A percentile compares a stretch with the other conserved stretches of the same genome.
phyloP scores from a whole-genome alignment of 2,797 vertebrate species.

The Chiroxiphia lanceolata region DNA sequence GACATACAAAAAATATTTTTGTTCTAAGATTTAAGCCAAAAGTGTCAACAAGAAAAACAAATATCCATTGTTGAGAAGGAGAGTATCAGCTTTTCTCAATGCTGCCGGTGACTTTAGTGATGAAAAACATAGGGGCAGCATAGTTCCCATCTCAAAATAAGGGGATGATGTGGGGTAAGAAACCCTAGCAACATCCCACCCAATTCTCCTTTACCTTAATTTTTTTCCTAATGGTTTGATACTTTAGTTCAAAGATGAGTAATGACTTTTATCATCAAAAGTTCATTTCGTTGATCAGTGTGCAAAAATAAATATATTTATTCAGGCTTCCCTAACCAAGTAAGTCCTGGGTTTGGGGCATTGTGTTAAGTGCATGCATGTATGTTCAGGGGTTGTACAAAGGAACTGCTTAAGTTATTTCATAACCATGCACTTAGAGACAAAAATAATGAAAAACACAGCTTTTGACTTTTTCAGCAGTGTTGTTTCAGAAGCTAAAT shows the following conservation, averaged over 20 bases:
- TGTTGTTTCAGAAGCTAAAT: background rate
- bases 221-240: background rate
- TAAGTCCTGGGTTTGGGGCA: background rate
- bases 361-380: fast-evolving
- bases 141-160: background rate
- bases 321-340: background rate
- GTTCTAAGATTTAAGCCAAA: background rate
- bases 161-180: background rate
- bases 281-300: background rate
- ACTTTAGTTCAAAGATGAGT: background rate
- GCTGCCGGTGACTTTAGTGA: background rate
- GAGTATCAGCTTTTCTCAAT: background rate
- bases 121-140: background rate
- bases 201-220: background rate
- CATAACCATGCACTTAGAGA: background rate
- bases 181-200: background rate
- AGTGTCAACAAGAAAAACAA: background rate
- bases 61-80: background rate
- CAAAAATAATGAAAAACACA: background rate
- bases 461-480: background rate
- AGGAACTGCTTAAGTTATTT: background rate
- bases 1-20: background rate
- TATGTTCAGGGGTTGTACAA: background rate
- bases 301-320: background rate
- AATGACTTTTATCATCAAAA: background rate